phyloP scores from a whole-genome alignment of 1,140 invertebrate species.

The Odontomachus brunneus region DNA sequence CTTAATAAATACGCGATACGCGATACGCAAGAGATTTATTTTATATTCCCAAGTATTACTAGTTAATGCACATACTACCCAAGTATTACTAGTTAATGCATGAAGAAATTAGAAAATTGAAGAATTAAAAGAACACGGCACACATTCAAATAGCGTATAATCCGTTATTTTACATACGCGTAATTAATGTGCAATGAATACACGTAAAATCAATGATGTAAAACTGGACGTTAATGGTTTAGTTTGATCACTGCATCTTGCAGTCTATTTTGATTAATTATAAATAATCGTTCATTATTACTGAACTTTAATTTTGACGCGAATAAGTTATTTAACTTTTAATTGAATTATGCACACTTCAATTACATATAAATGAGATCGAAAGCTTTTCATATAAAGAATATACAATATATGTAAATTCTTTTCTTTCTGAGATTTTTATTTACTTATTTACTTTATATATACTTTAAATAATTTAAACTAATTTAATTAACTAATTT shows the following conservation, averaged over 20 bases:
- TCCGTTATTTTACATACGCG: slow-evolving; percentile 7
- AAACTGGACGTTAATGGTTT: neutral
- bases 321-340: neutral
- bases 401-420: no score
- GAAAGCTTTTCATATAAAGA: neutral
- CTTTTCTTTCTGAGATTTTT: neutral
- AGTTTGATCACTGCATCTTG: neutral
- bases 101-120: neutral
- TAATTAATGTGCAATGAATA: slow-evolving; percentile 12
- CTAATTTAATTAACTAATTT: no score
- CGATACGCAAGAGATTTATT: neutral
- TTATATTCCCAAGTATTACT: neutral
- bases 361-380: neutral
- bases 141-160: slow-evolving; percentile 6
- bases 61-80: no score
- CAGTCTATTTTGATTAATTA: neutral
- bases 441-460: neutral
- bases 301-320: slow-evolving; percentile 17
- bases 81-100: neutral
- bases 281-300: slow-evolving; percentile 18
- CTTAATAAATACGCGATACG: neutral
- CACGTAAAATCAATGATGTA: neutral
- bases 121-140: slow-evolving; percentile 3
- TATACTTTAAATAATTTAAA: no score
- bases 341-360: slow-evolving; percentile 9